Evolutionary conservation across 2,797 vertebrate genomes (phyloP).

Genomic region (Aselliscus stoliczkanus): DNA sequence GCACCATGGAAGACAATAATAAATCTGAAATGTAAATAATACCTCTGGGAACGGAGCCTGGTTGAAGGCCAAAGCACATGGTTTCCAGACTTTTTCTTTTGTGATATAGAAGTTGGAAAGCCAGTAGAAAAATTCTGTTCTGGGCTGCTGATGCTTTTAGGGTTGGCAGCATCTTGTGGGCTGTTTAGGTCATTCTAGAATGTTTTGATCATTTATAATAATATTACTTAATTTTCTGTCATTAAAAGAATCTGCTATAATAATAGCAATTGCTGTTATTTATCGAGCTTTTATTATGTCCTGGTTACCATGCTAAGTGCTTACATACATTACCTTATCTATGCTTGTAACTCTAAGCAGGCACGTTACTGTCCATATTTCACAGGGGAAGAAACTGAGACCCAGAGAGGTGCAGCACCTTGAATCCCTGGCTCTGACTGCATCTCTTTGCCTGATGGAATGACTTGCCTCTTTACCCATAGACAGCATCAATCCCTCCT

Average conservation of each 20-base stretch:
- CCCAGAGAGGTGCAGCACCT: background rate
- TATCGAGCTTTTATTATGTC: slow-evolving; percentile 11
- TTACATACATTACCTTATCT: background rate
- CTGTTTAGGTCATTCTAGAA: background rate
- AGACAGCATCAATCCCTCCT: background rate
- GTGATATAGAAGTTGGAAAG: slow-evolving; percentile 35
- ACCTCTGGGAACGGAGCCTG: slow-evolving; percentile 47
- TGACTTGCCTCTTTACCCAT: background rate
- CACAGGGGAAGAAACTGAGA: background rate
- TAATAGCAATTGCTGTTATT: background rate
- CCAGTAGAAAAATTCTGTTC: background rate
- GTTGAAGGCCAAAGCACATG: slow-evolving; percentile 49
- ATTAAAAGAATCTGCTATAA: background rate
- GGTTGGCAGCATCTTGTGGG: background rate
- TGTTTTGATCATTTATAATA: slow-evolving; percentile 20
- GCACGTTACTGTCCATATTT: background rate
- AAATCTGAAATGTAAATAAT: slow-evolving; percentile 81
- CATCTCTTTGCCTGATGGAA: background rate
- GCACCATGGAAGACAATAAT: slow-evolving; percentile 79
- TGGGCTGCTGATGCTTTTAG: slow-evolving; percentile 2
- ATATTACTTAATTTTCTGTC: background rate
- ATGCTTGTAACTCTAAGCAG: background rate
- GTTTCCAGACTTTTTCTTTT: slow-evolving; percentile 51
- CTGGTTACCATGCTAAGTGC: background rate
- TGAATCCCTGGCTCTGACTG: background rate